Base-by-base conservation (phyloP, 1,140 invertebrate genomes). In the Pomacea maculata region DNA sequence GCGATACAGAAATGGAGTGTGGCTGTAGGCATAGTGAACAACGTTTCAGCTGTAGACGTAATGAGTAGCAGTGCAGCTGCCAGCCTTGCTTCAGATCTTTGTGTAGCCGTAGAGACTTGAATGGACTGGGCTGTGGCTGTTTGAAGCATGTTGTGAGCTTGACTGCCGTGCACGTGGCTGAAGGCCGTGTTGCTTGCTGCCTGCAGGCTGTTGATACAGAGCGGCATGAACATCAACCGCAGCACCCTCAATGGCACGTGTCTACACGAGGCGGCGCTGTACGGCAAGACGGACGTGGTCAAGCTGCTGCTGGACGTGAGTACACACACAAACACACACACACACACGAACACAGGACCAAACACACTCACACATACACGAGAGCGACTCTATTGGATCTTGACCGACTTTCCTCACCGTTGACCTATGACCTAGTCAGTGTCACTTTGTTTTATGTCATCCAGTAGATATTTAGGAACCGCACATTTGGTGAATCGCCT, bases 191-290 rank as follows among this genome's bases (percentile, higher is more conserved):
- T 61, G 57, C 9, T 61, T 61, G 57, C 61, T 57, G 75, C 74
- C 84, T 85, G 21, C 86, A 92, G 91, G 82, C 84, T 92, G 78
- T 83, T 92, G 65, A 80, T 92, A 54, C 88, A 92, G 75, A 87
- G 86, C 55, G 90, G 91, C n/a, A 88, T 92, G 75, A 90, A 92
- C 83, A 90, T 92, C 29, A 92, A 92, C 83, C 78, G 91, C 54
- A 68, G 78, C 9, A 92, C 90, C 0, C 85, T 90, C 11, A 88
- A 91, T 55, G 92, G 92, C 19, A 92, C 91, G 0, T 88, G 88
- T 80, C 85, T 92, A 57, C 92, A 92, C 72, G 90, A 92, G 82
- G 92, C 92, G 11, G 91, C 91, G n/a, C 83, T 91, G 68, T 91
- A 87, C 83, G 91, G 92, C 25, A 92, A 92, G 82, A 87, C 86